Base-by-base conservation (phyloP, 2,113 vertebrate genomes). In the Tragelaphus scriptus region DNA sequence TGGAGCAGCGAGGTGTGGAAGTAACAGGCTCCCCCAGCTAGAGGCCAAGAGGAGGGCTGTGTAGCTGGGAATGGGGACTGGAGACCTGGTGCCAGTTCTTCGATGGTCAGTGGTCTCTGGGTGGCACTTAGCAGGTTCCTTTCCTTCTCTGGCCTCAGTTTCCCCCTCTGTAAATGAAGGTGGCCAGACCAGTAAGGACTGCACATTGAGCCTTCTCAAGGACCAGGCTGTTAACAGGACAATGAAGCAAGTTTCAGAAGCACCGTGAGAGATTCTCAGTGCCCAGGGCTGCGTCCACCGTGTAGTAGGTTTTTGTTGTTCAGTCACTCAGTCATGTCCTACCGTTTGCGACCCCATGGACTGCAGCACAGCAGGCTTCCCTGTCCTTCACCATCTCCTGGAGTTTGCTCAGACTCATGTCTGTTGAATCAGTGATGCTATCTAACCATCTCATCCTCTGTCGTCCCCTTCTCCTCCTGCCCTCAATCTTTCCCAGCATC, bases 221-320 rank as follows among this genome's bases (percentile, higher is more conserved):
- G 12, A 36, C 47, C 61, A 28, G n/a, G 79, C 7, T 44, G 17
- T 59, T 85, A 36, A 19, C 21, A 28, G 0, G 11, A 56, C 17
- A 8, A 10, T 6, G 36, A 85, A 3, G 23, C 10, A 25, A 30
- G 51, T 7, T 15, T 10, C 44, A 19, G 55, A 36, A 56, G 17
- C 89, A 7, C 7, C 0, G 1, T 10, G 53, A 17, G 17, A 8
- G 17, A 3, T 1, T 2, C 17, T 13, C 13, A 25, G 86, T 32
- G 25, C 47, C 36, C 5, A 7, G 56, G 63, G 11, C 26, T 0
- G 0, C 3, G 2, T 4, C 89, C 7, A 1, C 16, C 28, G 0
- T 0, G 2, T 11, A 8, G 7, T 1, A 58, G 32, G 26, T 44
- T 44, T 75, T 40, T 77, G 21, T 23, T 4, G 5, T 47, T 59